Evolutionary conservation across 2,113 vertebrate genomes (phyloP).

Genomic region (Dipodomys merriami): DNA sequence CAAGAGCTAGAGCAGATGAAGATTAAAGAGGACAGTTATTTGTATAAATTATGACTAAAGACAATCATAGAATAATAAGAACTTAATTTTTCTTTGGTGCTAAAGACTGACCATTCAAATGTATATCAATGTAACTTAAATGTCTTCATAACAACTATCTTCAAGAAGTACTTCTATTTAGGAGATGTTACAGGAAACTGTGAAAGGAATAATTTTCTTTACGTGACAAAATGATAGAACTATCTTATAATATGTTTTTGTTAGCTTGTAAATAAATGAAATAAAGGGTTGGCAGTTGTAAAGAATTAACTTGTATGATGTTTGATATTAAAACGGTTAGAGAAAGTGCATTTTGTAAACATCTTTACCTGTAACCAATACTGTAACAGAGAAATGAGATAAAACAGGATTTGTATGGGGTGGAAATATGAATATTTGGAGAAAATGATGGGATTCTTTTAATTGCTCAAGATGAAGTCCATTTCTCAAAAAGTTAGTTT

Average conservation of each 20-base stretch:
- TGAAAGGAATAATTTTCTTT: conserved; percentile 8
- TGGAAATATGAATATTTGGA: neutral
- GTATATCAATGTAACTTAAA: conserved; percentile 33
- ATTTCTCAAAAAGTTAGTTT: conserved; percentile 48
- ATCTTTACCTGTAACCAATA: conserved; percentile 2
- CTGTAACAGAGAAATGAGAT: conserved; percentile 9
- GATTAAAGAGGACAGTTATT: conserved; percentile 32
- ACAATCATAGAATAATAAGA: neutral
- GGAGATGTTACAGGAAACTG: neutral
- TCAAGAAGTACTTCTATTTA: neutral
- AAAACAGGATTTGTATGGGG: neutral
- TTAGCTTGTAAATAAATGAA: neutral
- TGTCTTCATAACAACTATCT: neutral
- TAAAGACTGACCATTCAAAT: neutral
- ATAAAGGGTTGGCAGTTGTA: neutral
- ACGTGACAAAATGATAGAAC: neutral
- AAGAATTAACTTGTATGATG: neutral
- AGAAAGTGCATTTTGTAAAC: neutral
- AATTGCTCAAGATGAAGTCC: conserved; percentile 28
- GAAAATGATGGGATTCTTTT: neutral
- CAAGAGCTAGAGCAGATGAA: neutral
- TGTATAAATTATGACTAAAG: conserved; percentile 16
- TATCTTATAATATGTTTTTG: conserved; percentile 15
- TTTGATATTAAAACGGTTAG: neutral
- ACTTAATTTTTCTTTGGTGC: conserved; percentile 26